These are phyloP conservation scores for Chamaea fasciata DNA, from an alignment of 2,113 vertebrate genomes.

Conservation along the genomic window DNA sequence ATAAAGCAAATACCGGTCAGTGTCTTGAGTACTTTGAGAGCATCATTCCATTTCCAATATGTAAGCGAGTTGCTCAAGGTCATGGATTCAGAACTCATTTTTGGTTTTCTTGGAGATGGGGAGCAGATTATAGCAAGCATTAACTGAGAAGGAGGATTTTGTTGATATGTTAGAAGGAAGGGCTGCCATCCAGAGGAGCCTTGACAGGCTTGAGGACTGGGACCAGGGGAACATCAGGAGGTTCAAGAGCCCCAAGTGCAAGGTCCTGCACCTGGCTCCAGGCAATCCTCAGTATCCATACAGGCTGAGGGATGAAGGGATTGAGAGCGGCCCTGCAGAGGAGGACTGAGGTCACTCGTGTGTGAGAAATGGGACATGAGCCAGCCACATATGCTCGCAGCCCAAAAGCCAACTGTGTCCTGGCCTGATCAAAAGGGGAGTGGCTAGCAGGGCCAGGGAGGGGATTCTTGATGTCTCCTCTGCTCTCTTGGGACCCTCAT, in stretches of 20 bases:
- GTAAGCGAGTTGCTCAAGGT: not conserved
- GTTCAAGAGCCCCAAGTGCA: not conserved
- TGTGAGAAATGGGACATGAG: not conserved
- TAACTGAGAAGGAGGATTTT: not conserved
- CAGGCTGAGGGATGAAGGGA: not conserved
- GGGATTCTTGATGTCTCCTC: not conserved
- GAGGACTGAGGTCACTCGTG: not conserved
- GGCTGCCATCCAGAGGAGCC: not conserved
- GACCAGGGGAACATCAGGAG: not conserved
- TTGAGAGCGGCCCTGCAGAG: not conserved
- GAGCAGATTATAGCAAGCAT: not conserved
- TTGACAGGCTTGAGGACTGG: not conserved
- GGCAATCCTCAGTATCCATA: not conserved
- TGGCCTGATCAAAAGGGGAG: not conserved
- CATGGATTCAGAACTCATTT: not conserved
- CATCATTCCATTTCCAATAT: not conserved
- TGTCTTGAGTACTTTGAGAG: not conserved
- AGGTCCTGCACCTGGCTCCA: not conserved
- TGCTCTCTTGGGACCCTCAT: not conserved
- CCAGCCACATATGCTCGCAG: not conserved
- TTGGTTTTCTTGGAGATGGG: not conserved
- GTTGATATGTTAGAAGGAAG: not conserved
- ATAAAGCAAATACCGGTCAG: not conserved
- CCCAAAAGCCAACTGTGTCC: not conserved
- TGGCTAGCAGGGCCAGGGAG: accelerated